Base-by-base conservation (phyloP, 1,140 invertebrate genomes). In the Aporrectodea caliginosa region DNA sequence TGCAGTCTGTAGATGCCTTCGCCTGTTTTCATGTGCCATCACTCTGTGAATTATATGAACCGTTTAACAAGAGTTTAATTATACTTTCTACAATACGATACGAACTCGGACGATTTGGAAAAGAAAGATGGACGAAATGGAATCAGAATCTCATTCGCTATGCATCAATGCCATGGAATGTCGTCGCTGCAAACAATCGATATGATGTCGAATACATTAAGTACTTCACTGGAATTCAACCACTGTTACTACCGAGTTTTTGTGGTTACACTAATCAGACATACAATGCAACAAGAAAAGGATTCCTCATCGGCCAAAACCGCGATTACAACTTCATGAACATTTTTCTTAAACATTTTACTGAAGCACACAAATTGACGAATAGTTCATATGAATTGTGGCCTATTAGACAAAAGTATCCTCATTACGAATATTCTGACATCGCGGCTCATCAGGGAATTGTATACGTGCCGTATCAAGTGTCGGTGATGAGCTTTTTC, bases 51-150 rank as follows among this genome's bases (percentile, higher is more conserved):
- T 35, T 77, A 12, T 81, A 77, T 34, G 73, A 78, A 12, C 80
- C 80, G 30, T 77, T 82, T n/a, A 81, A 81, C 58, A 79, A 80
- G 43, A 81, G 78, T 12, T 73, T 82, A n/a, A 79, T 82, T 70
- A 35, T 71, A 35, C 35, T 80, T 73, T 68, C 73, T 34, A 76
- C 34, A 58, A 69, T 78, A 31, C 73, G 82, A 16, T 82, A 80
- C 31, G 80, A 81, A 29, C 33, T 81, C 33, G 81, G 79, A 12
- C 43, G 77, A 29, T 78, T 43, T 32, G 14, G 35, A n/a, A 27
- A 69, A 30, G 32, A 75, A 75, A 68, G 69, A 27, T 82, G 81
- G 81, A 72, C 30, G 2, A 43, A 68, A n/a, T 74, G 76, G 43
- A 81, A 82, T 69, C 32, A 70, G 35, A 80, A 81, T 75, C 70